Conservation (phyloP, 2,113 vertebrate species). For the Henicopernis longicauda region DNA sequence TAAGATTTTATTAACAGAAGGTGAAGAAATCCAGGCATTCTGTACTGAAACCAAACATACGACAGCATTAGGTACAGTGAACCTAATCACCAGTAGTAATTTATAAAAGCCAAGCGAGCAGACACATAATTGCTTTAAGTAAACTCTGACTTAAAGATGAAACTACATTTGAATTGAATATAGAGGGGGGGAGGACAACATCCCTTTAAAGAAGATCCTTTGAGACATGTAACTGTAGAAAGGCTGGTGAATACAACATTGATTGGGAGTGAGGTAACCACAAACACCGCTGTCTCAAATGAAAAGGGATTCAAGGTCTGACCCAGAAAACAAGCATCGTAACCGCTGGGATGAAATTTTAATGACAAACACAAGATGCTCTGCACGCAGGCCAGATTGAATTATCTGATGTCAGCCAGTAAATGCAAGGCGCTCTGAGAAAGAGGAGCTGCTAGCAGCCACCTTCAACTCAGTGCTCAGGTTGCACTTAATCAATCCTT, state of each 20-base stretch:
- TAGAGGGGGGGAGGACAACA: neutral
- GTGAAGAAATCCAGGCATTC: neutral
- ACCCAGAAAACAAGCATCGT: constrained; percentile 83
- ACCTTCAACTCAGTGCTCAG: constrained; percentile 58
- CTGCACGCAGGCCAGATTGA: constrained; percentile 59
- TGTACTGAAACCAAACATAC: neutral
- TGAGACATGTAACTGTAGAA: constrained; percentile 68
- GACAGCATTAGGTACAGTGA: neutral
- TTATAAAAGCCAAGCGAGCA: neutral
- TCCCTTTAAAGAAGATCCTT: constrained; percentile 68
- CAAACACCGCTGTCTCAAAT: constrained; percentile 80
- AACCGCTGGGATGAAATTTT: constrained; percentile 80
- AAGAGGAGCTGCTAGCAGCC: constrained; percentile 55
- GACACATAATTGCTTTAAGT: constrained; percentile 14
- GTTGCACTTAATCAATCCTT: constrained; percentile 67
- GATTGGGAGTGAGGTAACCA: constrained; percentile 85
- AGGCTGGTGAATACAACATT: constrained; percentile 71
- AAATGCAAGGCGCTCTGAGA: constrained; percentile 41
- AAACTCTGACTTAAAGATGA: constrained; percentile 6
- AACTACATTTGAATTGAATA: neutral
- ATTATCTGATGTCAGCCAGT: constrained; percentile 62
- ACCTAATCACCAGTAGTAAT: neutral
- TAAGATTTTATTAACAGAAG: neutral
- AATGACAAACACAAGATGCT: constrained; percentile 80
- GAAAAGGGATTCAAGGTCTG: constrained; percentile 80